Evolutionary conservation across 2,797 vertebrate species (phyloP).

Genomic region (Pagetopsis macropterus): DNA sequence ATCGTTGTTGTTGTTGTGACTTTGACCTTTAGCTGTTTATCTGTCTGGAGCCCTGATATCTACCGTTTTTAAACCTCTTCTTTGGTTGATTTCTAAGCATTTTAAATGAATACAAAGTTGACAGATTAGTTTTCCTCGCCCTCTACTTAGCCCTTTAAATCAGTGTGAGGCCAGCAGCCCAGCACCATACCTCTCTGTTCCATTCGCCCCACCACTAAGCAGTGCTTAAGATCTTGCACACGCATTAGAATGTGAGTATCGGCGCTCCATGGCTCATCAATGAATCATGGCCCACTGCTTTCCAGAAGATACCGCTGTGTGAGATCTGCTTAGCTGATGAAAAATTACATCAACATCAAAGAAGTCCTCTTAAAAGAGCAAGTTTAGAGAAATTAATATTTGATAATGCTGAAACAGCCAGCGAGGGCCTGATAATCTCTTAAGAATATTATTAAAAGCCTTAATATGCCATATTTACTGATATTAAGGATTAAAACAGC

Average conservation of each 20-base stretch:
- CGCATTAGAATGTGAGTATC: constrained; percentile 57
- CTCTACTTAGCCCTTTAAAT: constrained; percentile 39
- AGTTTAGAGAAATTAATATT: constrained; percentile 85
- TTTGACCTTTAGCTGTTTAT: constrained; percentile 42
- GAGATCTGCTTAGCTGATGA: constrained; percentile 78
- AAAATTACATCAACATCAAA: constrained; percentile 84
- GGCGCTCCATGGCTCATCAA: constrained; percentile 75
- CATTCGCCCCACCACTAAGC: constrained; percentile 38
- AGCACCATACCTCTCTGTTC: constrained; percentile 21
- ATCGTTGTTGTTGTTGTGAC: constrained; percentile 33
- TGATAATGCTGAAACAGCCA: constrained; percentile 78
- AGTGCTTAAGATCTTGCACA: constrained; percentile 55
- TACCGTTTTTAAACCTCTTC: constrained; percentile 4
- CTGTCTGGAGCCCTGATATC: constrained; percentile 13
- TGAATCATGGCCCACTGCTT: constrained; percentile 76
- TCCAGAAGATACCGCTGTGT: constrained; percentile 69
- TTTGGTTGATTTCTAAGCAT: constrained; percentile 11
- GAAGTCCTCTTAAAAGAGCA: constrained; percentile 80
- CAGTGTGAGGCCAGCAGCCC: constrained; percentile 25
- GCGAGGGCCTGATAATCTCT: constrained; percentile 76
- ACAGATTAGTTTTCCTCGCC: constrained; percentile 30
- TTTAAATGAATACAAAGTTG: constrained; percentile 24
- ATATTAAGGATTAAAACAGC: constrained; percentile 83
- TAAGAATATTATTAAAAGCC: constrained; percentile 81
- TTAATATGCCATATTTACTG: constrained; percentile 82